Evolutionary conservation across 2,888 invertebrate genomes (phyloP).

Genomic region (Prenolepis imparis): DNA sequence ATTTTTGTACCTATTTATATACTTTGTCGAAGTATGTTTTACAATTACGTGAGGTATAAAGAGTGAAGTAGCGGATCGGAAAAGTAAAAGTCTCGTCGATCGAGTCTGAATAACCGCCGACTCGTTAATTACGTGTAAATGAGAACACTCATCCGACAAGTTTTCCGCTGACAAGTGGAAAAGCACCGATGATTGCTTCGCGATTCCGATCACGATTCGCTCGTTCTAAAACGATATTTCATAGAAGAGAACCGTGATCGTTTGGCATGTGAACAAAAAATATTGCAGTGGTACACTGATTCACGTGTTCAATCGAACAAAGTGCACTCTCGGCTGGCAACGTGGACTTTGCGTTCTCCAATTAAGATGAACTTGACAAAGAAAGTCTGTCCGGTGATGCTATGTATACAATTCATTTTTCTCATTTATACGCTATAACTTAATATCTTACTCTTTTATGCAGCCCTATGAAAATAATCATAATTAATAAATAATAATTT

Average conservation of each 20-base stretch:
- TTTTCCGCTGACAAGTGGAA: slow-evolving; percentile 58
- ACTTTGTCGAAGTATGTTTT: neutral
- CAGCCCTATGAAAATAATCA: neutral
- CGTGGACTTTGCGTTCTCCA: slow-evolving; percentile 31
- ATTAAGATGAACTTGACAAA: slow-evolving; percentile 42
- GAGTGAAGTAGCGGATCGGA: slow-evolving; percentile 6
- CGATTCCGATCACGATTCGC: neutral
- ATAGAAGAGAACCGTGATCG: slow-evolving; percentile 10
- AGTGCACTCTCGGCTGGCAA: slow-evolving; percentile 9
- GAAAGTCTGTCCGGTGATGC: slow-evolving; percentile 17
- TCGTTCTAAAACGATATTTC: slow-evolving; percentile 10
- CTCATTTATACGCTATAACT: neutral
- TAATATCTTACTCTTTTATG: neutral
- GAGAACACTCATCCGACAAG: slow-evolving; percentile 52
- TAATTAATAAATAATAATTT: neutral
- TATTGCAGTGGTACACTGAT: neutral
- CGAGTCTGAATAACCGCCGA: neutral
- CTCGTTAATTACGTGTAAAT: slow-evolving; percentile 16
- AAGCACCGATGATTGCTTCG: slow-evolving; percentile 57
- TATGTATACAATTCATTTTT: neutral
- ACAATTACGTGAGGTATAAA: neutral
- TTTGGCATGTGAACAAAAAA: slow-evolving; percentile 16
- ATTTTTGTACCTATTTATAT: neutral
- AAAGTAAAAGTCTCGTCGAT: slow-evolving; percentile 45
- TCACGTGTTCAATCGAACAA: slow-evolving; percentile 15